Conservation (phyloP, 2,113 vertebrate genomes). For the Ochotona princeps region DNA sequence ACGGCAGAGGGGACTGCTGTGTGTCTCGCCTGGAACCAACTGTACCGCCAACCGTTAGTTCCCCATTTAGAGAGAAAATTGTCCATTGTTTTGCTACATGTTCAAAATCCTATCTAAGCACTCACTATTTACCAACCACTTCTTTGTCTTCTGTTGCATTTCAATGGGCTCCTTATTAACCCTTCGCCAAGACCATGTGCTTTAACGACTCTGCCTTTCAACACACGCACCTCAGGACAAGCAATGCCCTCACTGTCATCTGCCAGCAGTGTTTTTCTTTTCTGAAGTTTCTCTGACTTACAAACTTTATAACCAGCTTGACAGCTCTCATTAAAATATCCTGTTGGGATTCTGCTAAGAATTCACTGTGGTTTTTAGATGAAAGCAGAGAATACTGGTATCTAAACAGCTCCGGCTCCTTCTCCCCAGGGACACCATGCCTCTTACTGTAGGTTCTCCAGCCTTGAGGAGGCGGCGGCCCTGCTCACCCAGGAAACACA, state of each 20-base stretch:
- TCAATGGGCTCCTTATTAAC: not conserved
- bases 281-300: not conserved
- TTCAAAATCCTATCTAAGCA: not conserved
- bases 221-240: not conserved
- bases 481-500: not conserved
- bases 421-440: not conserved
- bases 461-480: not conserved
- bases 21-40: not conserved
- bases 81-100: not conserved
- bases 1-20: not conserved
- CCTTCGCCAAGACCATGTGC: not conserved
- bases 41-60: not conserved
- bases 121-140: too few relatives aligned
- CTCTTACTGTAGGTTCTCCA: not conserved
- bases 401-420: not conserved
- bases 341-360: not conserved
- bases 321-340: not conserved
- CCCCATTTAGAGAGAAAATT: not conserved
- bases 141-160: conserved; percentile 5
- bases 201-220: not conserved
- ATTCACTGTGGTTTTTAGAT: not conserved
- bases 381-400: not conserved
- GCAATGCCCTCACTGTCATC: not conserved
- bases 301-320: not conserved
- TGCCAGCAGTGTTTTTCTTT: not conserved